Evolutionary conservation across 2,797 vertebrate species (phyloP).

Genomic region (Percopsis omiscomaycus): DNA sequence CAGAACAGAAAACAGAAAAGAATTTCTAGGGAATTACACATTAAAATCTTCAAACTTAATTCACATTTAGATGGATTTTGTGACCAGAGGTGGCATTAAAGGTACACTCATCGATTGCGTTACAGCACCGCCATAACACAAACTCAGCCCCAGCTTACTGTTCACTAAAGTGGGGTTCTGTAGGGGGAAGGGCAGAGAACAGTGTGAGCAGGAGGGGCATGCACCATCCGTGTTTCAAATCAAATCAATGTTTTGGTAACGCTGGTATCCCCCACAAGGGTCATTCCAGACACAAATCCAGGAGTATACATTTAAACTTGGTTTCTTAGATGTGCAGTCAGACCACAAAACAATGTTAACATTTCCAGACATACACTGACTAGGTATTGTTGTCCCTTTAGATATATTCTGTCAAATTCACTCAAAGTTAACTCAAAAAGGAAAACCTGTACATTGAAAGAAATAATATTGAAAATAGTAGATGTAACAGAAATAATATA

Average conservation of each 20-base stretch:
- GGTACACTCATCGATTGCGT: too few species aligned
- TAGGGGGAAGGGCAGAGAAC: too few species aligned
- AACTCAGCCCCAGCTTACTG: too few species aligned
- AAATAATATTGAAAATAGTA: slow-evolving; percentile 29
- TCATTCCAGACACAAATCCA: too few species aligned
- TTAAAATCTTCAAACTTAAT: slow-evolving; percentile 39
- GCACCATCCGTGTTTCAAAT: too few species aligned
- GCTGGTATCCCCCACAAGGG: slow-evolving; percentile 4
- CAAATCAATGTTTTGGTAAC: too few species aligned
- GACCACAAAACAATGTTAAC: slow-evolving; percentile 35
- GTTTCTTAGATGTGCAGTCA: slow-evolving; percentile 25
- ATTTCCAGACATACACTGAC: slow-evolving; percentile 32
- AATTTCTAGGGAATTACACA: slow-evolving; percentile 32
- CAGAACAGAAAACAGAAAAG: slow-evolving; percentile 2
- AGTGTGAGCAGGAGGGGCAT: too few species aligned
- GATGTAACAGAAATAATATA: slow-evolving; percentile 65
- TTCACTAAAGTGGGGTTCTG: too few species aligned
- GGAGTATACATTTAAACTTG: slow-evolving; percentile 8
- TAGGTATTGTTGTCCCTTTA: slow-evolving; percentile 65
- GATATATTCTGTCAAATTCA: slow-evolving; percentile 9
- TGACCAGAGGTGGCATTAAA: too few species aligned
- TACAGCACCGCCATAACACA: too few species aligned
- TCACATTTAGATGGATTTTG: slow-evolving; percentile 66
- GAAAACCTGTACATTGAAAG: too few species aligned
- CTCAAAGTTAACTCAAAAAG: too few species aligned